Base-by-base conservation (phyloP, 2,797 vertebrate species). In the Corythornis leucogaster region DNA sequence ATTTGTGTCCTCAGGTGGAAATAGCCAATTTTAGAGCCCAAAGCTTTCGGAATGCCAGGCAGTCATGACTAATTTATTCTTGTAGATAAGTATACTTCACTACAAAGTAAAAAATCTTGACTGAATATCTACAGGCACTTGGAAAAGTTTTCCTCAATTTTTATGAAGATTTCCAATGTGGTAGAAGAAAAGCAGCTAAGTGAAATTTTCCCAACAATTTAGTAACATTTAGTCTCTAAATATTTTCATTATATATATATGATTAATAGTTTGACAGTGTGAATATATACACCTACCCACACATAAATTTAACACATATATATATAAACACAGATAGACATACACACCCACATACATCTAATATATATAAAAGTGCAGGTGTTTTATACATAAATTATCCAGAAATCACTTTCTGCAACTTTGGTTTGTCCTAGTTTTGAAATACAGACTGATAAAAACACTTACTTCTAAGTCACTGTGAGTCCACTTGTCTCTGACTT, bases 1-100 rank as follows among this genome's bases (percentile, higher is more conserved):
- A 43, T 83, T 91, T 84, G 64, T 77, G 78, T 89, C 88, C 79
- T 86, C 51, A 77, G 69, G 81, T 83, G 61, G 91, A 91, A 91
- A 80, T 2, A 53, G 61, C 6, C 31, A 51, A 73, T 80, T 85
- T 86, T 80, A 83, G 59, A 83, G 48, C 51, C 48, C 55, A 64
- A 55, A 83, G 55, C 26, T 68, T 80, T 76, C 74, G 68, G 74
- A 86, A 80, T 68, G 18, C 15, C 30, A 73, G 38, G 64, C 59
- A 86, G 74, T 73, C 91, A 70, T 62, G 66, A 66, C 33, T 87
- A 91, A 88, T 93, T 84, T 89, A 64, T 84, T 84, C 70, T 43
- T 64, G 46, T 57, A 46, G 28, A 68, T 69, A 86, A 83, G 63
- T 33, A 73, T 12, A 16, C 22, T 59, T 59, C 12, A 28, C 28